A percentile compares a stretch with the other conserved stretches of the same genome.
Evolutionary conservation across 1,140 invertebrate species (phyloP).

Genomic region (Danaus melanippus): DNA sequence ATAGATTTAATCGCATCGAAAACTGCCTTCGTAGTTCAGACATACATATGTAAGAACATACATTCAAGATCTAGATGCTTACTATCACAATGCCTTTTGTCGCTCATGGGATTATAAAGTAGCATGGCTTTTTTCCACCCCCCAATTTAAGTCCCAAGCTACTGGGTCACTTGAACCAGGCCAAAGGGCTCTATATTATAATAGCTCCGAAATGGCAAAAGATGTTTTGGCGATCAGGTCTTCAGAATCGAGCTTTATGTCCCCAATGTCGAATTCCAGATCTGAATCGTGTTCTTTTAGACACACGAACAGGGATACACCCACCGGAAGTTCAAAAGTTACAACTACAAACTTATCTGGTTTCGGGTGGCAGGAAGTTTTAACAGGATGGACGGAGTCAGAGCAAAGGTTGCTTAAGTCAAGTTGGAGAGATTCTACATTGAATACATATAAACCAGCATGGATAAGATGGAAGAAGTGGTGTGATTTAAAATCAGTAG

Average conservation of each 20-base stretch:
- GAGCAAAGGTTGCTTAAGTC: not conserved
- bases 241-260: constrained; percentile 11
- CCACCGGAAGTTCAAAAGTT: constrained; percentile 8
- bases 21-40: constrained; percentile 22
- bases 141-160: constrained; percentile 23
- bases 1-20: constrained; percentile 45
- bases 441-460: constrained; percentile 8
- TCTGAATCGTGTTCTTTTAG: constrained; percentile 13
- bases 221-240: constrained; percentile 27
- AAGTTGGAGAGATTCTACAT: constrained; percentile 7
- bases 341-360: constrained; percentile 7
- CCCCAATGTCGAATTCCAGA: constrained; percentile 21
- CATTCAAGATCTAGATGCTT: constrained; percentile 24
- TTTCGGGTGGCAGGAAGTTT: constrained; percentile 10
- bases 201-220: constrained; percentile 30
- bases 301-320: constrained; percentile 19
- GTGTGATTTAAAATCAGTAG: constrained; percentile 10
- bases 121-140: constrained; percentile 47
- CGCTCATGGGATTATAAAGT: constrained; percentile 35
- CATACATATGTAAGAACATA: constrained; percentile 36
- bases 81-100: constrained; percentile 35
- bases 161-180: constrained; percentile 20
- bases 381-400: not conserved
- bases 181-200: constrained; percentile 19
- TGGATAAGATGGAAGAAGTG: constrained; percentile 9